These are phyloP conservation scores for Drosophila nigritarsus DNA, from an alignment of 2,888 invertebrate species.

Conservation along the genomic window DNA sequence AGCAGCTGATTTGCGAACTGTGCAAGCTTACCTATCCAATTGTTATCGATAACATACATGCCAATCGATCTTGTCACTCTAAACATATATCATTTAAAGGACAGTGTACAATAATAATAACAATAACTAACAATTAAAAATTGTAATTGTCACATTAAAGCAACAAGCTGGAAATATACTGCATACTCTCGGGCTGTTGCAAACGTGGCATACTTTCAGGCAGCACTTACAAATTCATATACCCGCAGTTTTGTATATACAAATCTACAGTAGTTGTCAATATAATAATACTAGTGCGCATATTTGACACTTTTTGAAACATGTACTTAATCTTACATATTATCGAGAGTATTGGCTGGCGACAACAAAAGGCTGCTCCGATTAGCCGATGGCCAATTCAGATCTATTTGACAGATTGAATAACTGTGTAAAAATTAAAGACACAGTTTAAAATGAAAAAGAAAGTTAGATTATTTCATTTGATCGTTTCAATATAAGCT, in stretches of 20 bases:
- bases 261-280: background rate
- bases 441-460: too few relatives aligned
- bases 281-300: background rate
- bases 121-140: background rate
- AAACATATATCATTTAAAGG: rapidly evolving
- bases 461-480: too few relatives aligned
- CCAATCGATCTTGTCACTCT: background rate
- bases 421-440: too few relatives aligned
- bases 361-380: background rate
- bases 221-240: background rate
- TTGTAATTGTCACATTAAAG: background rate
- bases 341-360: background rate
- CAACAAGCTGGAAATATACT: background rate
- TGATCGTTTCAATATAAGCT: too few relatives aligned
- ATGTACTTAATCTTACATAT: background rate
- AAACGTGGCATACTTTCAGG: constrained; percentile 8
- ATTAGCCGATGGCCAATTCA: background rate
- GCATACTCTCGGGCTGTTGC: constrained; percentile 1
- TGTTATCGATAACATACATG: constrained; percentile 40
- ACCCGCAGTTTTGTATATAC: background rate
- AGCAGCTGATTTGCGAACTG: constrained; percentile 41
- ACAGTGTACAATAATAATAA: background rate
- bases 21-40: constrained; percentile 20
- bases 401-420: too few relatives aligned
- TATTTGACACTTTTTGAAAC: background rate